These are phyloP conservation scores for Tonatia bakeri DNA, from an alignment of 2,113 vertebrate genomes.

Conservation along the genomic window DNA sequence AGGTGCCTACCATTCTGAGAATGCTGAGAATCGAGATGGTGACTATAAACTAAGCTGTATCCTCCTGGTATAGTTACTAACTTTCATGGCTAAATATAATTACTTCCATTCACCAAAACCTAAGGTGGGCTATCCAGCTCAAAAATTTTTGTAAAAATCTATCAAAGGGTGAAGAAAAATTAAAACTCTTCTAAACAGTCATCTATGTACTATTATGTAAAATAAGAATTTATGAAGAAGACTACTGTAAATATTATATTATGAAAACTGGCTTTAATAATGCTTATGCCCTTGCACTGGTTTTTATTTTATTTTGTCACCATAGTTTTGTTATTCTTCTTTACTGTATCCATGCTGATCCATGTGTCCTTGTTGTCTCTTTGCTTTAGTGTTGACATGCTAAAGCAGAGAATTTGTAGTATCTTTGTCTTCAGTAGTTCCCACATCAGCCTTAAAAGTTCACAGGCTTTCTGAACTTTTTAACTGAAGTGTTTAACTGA, in stretches of 20 bases:
- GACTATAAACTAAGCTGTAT: neutral
- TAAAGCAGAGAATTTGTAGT: neutral
- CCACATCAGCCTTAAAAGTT: neutral
- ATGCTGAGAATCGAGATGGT: neutral
- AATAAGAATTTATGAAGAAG: neutral
- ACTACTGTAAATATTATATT: neutral
- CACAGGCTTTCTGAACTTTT: neutral
- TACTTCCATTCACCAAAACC: neutral
- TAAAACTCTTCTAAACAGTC: neutral
- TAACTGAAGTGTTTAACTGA: neutral
- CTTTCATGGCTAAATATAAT: neutral
- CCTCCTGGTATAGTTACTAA: neutral
- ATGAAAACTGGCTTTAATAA: neutral
- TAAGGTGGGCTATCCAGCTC: neutral
- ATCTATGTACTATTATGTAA: neutral
- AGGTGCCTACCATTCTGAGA: neutral
- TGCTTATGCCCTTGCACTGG: neutral
- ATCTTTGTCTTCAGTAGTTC: neutral
- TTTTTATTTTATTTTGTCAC: neutral
- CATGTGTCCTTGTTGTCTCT: neutral
- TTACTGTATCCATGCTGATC: neutral
- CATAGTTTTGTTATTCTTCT: neutral
- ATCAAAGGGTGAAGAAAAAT: neutral
- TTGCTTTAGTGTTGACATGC: neutral
- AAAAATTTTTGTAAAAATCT: neutral